These are phyloP conservation scores for Eubucco bourcierii DNA, from an alignment of 2,113 vertebrate species.

Conservation along the genomic window DNA sequence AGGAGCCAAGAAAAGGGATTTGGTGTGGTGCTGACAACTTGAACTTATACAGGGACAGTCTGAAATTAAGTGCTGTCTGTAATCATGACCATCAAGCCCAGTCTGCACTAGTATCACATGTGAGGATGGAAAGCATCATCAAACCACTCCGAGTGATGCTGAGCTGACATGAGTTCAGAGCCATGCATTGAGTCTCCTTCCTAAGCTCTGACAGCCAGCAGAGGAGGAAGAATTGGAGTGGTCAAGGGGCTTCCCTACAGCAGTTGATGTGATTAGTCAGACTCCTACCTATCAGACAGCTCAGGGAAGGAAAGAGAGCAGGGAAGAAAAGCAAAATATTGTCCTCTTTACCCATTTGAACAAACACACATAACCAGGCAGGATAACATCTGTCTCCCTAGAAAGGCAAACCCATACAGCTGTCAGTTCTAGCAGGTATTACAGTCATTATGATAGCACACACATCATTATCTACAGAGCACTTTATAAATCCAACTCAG, in stretches of 20 bases:
- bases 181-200: neutral
- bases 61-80: neutral
- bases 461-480: slow-evolving; percentile 21
- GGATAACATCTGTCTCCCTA: slow-evolving; percentile 31
- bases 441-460: slow-evolving; percentile 13
- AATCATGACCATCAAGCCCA: neutral
- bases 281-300: slow-evolving; percentile 7
- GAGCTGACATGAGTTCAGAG: neutral
- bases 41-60: neutral
- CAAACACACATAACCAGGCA: neutral
- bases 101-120: neutral
- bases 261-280: neutral
- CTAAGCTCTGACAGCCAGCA: neutral
- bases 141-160: neutral
- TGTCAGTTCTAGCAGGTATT: slow-evolving; percentile 37
- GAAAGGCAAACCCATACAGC: neutral
- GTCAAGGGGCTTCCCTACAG: slow-evolving; percentile 50
- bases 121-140: neutral
- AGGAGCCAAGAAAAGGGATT: slow-evolving; percentile 28
- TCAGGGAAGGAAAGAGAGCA: neutral
- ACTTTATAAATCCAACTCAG: slow-evolving; percentile 38
- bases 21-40: neutral
- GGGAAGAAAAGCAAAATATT: neutral
- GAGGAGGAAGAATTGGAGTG: slow-evolving; percentile 5
- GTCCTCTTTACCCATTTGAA: slow-evolving; percentile 19